Evolutionary conservation across 1,140 invertebrate genomes (phyloP), one percentile per base, ranked within the genome.

Genomic region (Penaeus vannamei): DNA sequence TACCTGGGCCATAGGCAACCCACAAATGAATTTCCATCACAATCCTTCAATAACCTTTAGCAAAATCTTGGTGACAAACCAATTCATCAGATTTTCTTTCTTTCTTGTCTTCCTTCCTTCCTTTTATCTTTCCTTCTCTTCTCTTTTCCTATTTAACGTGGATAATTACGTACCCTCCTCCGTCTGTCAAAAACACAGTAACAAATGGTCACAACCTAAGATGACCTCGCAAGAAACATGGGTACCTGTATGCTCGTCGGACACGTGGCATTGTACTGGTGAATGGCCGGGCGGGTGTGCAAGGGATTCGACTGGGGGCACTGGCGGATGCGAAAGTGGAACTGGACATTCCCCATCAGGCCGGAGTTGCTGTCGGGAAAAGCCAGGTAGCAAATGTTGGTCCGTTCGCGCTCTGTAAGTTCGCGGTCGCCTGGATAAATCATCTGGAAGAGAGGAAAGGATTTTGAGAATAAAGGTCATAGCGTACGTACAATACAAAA

Each of bases 321-420:
- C 80, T 86, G 80, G 69, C 95, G 94, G 90, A 97, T 96, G 88
- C 98, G 95, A 92, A 99, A 98, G 92, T 98, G 97, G 94, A 99
- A 99, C 93, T 97, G 97, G 59, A 98, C 99, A 93, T 99, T 98
- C 85, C 98, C 98, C 97, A 99, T 99, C 93, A 98, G 98, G 72
- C 98, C 98, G 77, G 98, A 99, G 94, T 99, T 99, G 0, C 98
- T 99, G 93, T 99, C 99, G 19, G 99, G 99, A 94, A 99, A 99
- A 20, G 98, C 98, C 92, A 99, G 95, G 93, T 99, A 99, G 94
- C 98, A 99, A 90, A 99, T 97, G 94, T 98, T 99, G 90, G 96
- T 97, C 93, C 97, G 98, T 94, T 99, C 98, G 94, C 97, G 96
- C 93, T 99, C 98, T 20, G 96, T 96, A 84, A 99, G 93, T 91